Evolutionary conservation across 2,888 invertebrate genomes (phyloP), one percentile per base, ranked within the genome.

Genomic region (Campoplex nolae): DNA sequence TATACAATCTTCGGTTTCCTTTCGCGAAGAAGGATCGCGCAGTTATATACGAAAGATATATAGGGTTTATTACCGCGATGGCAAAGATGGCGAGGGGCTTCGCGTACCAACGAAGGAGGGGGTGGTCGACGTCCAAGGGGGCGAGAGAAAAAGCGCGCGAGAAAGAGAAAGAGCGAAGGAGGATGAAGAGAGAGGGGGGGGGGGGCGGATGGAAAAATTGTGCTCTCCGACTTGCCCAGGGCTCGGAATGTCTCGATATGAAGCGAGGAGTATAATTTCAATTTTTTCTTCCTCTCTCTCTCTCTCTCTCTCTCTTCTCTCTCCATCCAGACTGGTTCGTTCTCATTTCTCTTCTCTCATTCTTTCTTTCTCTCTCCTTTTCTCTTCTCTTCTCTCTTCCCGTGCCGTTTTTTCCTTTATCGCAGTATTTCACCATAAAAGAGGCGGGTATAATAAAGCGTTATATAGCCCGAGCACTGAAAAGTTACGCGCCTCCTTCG

Each of bases 361-460:
- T 70, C 68, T 65, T 42, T 71, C 79, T 75, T 71, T 82, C 83
- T 89, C 81, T 76, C n/a, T n/a, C n/a, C n/a, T n/a, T 75, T 83
- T 45, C 74, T 48, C 84, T 75, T 42, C 70, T 28, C 48, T 65
- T 75, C 75, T 82, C 83, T 89, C 81, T 76, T 67, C 76, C 56
- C 82, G 32, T 76, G 67, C 80, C 77, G 81, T 87, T 80, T 86
- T 80, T 85, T 86, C 80, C 86, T 89, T 89, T 91, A 93, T 92
- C 90, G 89, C 90, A 89, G 91, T 93, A 92, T 93, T 93, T 92
- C 92, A 91, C 92, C 92, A 93, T 93, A 93, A 93, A 93, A 93
- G 93, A 92, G 91, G 89, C 91, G 91, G 92, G 91, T 89, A 92
- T 93, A 93, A 93, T 94, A 94, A 93, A 94, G 92, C 92, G 93